Evolutionary conservation across 2,113 vertebrate species (phyloP).

Genomic region (Circaetus gallicus): DNA sequence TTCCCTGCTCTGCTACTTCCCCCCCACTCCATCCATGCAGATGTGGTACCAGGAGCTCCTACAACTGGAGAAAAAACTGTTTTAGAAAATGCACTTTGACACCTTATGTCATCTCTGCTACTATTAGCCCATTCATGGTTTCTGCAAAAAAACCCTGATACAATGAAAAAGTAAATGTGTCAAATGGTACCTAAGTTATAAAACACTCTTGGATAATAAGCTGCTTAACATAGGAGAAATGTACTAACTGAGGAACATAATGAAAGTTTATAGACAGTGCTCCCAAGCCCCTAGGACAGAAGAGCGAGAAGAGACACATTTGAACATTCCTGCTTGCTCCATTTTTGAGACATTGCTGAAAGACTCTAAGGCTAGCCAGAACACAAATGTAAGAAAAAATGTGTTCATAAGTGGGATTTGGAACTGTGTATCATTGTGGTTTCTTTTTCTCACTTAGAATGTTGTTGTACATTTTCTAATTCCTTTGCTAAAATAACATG

Average conservation of each 20-base stretch:
- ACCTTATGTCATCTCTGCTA: not conserved
- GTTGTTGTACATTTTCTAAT: not conserved
- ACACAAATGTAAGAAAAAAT: not conserved
- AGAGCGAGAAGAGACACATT: accelerated
- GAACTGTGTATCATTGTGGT: not conserved
- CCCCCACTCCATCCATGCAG: accelerated
- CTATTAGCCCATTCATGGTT: not conserved
- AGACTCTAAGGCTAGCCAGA: not conserved
- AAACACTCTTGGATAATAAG: not conserved
- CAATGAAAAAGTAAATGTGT: not conserved
- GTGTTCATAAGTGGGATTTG: not conserved
- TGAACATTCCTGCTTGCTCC: not conserved
- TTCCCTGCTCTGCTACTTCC: not conserved
- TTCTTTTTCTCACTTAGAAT: not conserved
- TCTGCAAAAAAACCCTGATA: not conserved
- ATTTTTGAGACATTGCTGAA: not conserved
- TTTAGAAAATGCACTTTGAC: not conserved
- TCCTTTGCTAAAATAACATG: not conserved
- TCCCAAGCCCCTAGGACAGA: not conserved
- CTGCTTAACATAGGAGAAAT: not conserved
- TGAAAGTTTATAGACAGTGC: not conserved
- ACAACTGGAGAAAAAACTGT: not conserved
- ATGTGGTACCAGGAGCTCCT: not conserved
- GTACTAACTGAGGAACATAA: not conserved
- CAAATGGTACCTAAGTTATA: not conserved